Conservation (phyloP, 2,113 vertebrate species). For the Thomomys bottae region DNA sequence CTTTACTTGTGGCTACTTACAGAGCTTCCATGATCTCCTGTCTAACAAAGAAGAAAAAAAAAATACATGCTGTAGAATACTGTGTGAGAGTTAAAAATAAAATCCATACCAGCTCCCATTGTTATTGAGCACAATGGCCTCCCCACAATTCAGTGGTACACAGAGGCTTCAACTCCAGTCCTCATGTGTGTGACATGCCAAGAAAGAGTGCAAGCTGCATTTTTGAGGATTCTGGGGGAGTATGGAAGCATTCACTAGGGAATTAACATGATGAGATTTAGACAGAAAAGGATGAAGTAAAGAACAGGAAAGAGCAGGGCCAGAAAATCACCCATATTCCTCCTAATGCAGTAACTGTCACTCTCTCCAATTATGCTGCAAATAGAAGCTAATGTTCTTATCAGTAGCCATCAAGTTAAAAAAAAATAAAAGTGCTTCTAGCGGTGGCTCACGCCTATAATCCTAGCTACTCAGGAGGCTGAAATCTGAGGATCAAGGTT, state of each 20-base stretch:
- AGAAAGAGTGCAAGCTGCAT: not conserved
- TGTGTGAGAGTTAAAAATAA: not conserved
- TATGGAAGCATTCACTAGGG: not conserved
- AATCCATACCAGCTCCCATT: not conserved
- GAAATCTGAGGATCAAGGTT: no score
- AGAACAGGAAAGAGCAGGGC: not conserved
- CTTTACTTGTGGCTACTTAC: not conserved
- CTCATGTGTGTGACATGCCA: fast-evolving
- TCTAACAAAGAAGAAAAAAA: not conserved
- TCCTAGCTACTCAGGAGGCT: no score
- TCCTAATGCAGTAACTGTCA: not conserved
- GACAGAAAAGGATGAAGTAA: not conserved
- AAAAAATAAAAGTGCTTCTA: no score
- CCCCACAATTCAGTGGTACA: no score
- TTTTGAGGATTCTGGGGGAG: not conserved
- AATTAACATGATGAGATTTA: not conserved
- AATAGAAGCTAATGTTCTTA: no score
- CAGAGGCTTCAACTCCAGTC: not conserved
- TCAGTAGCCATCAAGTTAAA: not conserved
- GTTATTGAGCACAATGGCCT: not conserved
- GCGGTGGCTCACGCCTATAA: no score
- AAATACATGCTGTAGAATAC: no score
- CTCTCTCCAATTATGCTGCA: not conserved
- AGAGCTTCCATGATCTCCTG: not conserved
- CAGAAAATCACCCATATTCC: not conserved